Evolutionary conservation across 2,797 vertebrate genomes (phyloP), one percentile per base, ranked within the genome.

Genomic region (Anguilla obscura): DNA sequence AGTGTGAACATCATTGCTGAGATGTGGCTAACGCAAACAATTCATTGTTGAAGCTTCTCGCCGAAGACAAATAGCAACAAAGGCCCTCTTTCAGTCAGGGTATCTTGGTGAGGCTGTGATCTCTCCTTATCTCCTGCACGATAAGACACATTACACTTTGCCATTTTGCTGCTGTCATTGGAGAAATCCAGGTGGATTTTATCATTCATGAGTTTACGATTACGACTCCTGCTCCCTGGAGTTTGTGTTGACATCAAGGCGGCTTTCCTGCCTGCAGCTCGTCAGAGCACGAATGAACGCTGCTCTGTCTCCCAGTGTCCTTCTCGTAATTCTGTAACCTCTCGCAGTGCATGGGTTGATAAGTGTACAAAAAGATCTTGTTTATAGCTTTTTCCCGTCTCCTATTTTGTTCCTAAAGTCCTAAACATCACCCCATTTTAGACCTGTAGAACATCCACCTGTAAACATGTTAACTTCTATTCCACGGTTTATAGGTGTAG

Each of bases 91-190:
- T 94, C 91, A 93, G 92, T 92, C 90, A 90, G 56, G 79, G 89
- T 92, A 89, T 92, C 93, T 92, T 89, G 90, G 90, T 90, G 88
- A 92, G 92, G 91, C 93, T 91, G 91, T 89, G 91, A 93, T 92
- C 92, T 89, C 90, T 90, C 87, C 91, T 93, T 94, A 93, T 93
- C 93, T 91, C 89, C 84, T 87, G 60, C 14, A 80, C 90, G 92
- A 94, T 94, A 93, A 94, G 91, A 88, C 87, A 87, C 91, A 91
- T 87, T 91, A 90, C 93, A 90, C 92, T 91, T 91, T 92, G 90
- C 91, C 90, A 90, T 92, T 93, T 93, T 92, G 88, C 89, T 89
- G 87, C 92, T 63, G 88, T 90, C 89, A 89, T 89, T 90, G 89
- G 88, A 74, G 58, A 87, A 89, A 89, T 91, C 90, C 86, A 80